phyloP scores from a whole-genome alignment of 1,140 invertebrate species.

The Pomacea maculata region DNA sequence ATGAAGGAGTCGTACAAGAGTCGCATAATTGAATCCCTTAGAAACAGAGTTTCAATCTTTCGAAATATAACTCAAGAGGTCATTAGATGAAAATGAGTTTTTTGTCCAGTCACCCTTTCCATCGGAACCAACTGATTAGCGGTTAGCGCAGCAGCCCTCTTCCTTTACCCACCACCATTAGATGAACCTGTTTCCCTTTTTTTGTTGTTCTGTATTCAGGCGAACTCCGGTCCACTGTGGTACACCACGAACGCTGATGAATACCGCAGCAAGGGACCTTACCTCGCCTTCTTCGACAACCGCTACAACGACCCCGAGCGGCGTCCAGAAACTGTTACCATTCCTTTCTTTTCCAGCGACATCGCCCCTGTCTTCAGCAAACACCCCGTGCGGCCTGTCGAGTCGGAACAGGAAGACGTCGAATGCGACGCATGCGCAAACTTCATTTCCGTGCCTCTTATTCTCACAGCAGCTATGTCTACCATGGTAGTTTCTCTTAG shows the following conservation, averaged over 20 bases:
- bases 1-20: no score
- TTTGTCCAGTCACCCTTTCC: no score
- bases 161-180: no score
- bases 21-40: no score
- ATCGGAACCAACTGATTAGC: no score
- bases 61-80: no score
- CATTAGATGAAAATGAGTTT: no score
- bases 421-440: not conserved
- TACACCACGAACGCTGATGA: slow-evolving; percentile 31
- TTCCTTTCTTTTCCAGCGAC: slow-evolving; percentile 30
- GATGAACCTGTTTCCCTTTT: not conserved
- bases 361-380: slow-evolving; percentile 28
- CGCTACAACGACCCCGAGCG: not conserved
- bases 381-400: not conserved
- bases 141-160: no score
- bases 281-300: slow-evolving; percentile 23
- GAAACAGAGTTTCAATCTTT: no score
- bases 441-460: not conserved
- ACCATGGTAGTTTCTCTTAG: not conserved
- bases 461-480: not conserved
- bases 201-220: not conserved
- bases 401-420: not conserved
- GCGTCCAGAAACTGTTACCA: slow-evolving; percentile 21
- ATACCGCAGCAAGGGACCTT: slow-evolving; percentile 10
- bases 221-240: slow-evolving; percentile 22